These are phyloP conservation scores for Cremastinae sp. DNA, from an alignment of 2,888 invertebrate species.

Conservation along the genomic window DNA sequence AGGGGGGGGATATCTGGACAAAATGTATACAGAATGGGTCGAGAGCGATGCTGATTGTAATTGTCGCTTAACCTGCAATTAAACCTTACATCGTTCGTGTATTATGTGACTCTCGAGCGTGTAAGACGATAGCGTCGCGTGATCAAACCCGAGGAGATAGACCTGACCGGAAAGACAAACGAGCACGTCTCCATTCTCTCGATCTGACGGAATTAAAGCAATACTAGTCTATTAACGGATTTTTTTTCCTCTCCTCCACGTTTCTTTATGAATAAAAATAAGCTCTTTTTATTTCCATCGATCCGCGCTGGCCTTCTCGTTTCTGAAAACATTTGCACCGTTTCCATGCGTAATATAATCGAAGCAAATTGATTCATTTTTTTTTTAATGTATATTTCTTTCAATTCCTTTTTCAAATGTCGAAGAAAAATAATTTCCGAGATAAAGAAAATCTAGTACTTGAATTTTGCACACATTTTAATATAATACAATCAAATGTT, in stretches of 20 bases:
- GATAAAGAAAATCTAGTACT: no score
- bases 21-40: conserved; percentile 9
- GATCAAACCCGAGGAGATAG: conserved; percentile 37
- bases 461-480: no score
- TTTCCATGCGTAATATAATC: no score
- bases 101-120: conserved; percentile 36
- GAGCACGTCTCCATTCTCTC: conserved; percentile 28
- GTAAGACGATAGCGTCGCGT: conserved; percentile 54
- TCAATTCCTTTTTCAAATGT: no score
- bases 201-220: not conserved
- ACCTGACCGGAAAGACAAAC: conserved; percentile 36
- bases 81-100: conserved; percentile 58
- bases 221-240: conserved; percentile 26
- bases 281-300: conserved; percentile 1
- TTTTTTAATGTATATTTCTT: no score
- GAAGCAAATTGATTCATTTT: no score
- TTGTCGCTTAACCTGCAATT: conserved; percentile 65
- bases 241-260: not conserved
- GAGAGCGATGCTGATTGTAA: conserved; percentile 68
- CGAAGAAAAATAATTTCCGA: no score
- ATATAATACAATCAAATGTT: no score
- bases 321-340: no score
- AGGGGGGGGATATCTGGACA: not conserved
- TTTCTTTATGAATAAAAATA: conserved; percentile 16
- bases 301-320: no score